Conservation (phyloP, 2,113 vertebrate species). For the Notarius lentiginosus region DNA sequence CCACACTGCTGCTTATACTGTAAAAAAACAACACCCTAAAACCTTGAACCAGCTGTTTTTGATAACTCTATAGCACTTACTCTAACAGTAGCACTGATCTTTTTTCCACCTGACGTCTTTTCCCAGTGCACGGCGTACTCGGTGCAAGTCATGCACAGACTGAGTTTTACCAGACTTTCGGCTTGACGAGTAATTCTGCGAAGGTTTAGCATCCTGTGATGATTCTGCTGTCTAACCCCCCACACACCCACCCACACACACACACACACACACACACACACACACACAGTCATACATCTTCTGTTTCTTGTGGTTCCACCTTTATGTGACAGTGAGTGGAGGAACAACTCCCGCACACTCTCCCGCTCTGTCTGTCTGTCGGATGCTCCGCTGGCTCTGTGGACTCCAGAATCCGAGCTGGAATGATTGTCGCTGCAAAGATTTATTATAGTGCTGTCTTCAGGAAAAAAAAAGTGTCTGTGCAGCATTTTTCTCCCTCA, state of each 20-base stretch:
- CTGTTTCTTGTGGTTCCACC: background rate
- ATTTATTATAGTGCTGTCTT: constrained; percentile 36
- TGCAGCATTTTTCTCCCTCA: constrained; percentile 34
- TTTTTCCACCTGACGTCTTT: background rate
- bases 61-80: constrained; percentile 29
- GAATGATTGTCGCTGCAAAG: constrained; percentile 34
- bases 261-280: background rate
- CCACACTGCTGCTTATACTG: background rate
- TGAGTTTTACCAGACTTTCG: constrained; percentile 43
- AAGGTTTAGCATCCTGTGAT: constrained; percentile 20
- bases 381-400: constrained; percentile 11
- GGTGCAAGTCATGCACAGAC: constrained; percentile 18
- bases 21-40: background rate
- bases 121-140: background rate
- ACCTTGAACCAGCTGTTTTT: constrained; percentile 45
- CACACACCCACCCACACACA: background rate
- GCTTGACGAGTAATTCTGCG: constrained; percentile 29
- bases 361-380: background rate
- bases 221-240: constrained; percentile 8
- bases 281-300: background rate
- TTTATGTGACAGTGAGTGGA: background rate
- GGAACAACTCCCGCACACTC: background rate
- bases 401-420: constrained; percentile 17
- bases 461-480: background rate
- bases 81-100: background rate